phyloP scores from a whole-genome alignment of 2,797 vertebrate genomes.

The Oryzias dopingdopingensis region DNA sequence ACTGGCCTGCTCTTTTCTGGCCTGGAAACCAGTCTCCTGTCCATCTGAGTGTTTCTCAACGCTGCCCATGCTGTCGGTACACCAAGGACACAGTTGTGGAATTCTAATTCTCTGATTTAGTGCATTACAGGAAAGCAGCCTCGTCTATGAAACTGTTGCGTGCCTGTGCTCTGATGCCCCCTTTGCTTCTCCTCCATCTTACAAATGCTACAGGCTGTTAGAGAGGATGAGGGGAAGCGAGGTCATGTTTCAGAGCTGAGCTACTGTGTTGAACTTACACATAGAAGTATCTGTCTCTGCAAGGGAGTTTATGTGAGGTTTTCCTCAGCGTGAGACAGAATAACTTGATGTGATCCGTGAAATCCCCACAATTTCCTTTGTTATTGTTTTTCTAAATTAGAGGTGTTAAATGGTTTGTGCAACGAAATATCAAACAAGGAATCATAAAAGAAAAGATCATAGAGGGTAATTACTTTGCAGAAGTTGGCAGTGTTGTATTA shows the following conservation, averaged over 20 bases:
- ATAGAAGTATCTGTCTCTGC: conserved; percentile 37
- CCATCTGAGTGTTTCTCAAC: conserved; percentile 68
- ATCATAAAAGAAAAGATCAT: conserved; percentile 40
- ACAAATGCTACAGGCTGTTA: conserved; percentile 50
- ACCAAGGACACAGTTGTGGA: conserved; percentile 52
- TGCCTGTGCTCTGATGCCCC: conserved; percentile 60
- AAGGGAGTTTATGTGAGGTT: conserved; percentile 25
- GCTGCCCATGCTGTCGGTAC: conserved; percentile 66
- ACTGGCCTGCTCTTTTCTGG: conserved; percentile 36
- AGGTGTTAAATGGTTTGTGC: conserved; percentile 48
- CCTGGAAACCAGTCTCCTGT: conserved; percentile 64
- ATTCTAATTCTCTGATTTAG: conserved; percentile 50
- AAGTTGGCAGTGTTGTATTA: conserved; percentile 36
- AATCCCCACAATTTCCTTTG: conserved; percentile 53
- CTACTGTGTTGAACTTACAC: conserved; percentile 27
- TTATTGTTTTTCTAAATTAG: conserved; percentile 52
- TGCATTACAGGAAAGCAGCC: conserved; percentile 58
- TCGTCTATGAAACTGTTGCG: conserved; percentile 59
- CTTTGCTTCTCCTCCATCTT: conserved; percentile 39
- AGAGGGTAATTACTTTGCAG: conserved; percentile 42
- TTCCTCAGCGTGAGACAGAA: conserved; percentile 38
- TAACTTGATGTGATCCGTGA: conserved; percentile 58
- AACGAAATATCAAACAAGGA: conserved; percentile 42
- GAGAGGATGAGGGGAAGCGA: conserved; percentile 58
- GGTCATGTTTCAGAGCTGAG: conserved; percentile 33